Evolutionary conservation across 2,113 vertebrate genomes (phyloP).

Genomic region (Dicerorhinus sumatrensis): DNA sequence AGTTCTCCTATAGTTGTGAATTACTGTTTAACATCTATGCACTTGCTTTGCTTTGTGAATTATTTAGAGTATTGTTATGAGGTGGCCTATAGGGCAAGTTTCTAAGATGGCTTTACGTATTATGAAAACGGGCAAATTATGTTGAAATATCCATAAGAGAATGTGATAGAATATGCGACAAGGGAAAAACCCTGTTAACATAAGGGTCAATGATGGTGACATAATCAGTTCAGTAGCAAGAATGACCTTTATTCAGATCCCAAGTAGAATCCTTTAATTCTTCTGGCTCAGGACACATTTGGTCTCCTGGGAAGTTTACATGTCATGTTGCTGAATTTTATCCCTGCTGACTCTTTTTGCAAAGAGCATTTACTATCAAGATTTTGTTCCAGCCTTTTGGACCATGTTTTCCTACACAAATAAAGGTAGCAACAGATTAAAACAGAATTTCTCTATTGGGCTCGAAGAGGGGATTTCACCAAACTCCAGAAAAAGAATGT

Average conservation of each 20-base stretch:
- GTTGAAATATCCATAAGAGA: background rate
- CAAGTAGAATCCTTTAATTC: conserved; percentile 63
- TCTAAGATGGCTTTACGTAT: conserved; percentile 5
- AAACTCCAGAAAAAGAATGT: conserved; percentile 61
- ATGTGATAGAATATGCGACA: conserved; percentile 22
- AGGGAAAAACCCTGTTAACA: conserved; percentile 26
- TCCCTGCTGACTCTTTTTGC: conserved; percentile 23
- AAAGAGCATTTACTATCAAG: conserved; percentile 41
- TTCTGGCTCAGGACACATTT: conserved; percentile 40
- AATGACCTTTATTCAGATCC: conserved; percentile 62
- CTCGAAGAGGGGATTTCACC: conserved; percentile 45
- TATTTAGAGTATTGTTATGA: conserved; percentile 45
- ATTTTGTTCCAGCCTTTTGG: background rate
- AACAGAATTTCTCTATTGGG: conserved; percentile 31
- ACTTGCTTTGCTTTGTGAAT: conserved; percentile 51
- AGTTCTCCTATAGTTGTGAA: background rate
- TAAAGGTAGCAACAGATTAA: conserved; percentile 38
- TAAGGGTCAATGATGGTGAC: background rate
- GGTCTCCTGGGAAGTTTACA: conserved; percentile 46
- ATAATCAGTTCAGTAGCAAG: conserved; percentile 25
- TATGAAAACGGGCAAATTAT: conserved; percentile 45
- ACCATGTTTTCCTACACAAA: conserved; percentile 39
- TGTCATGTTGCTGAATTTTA: conserved; percentile 17
- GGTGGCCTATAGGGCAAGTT: background rate
- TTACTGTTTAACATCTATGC: background rate